Percentiles rank a stretch among this genome's conserved stretches.
Conservation (phyloP, 2,113 vertebrate species). For the Hemiprocne comata region DNA sequence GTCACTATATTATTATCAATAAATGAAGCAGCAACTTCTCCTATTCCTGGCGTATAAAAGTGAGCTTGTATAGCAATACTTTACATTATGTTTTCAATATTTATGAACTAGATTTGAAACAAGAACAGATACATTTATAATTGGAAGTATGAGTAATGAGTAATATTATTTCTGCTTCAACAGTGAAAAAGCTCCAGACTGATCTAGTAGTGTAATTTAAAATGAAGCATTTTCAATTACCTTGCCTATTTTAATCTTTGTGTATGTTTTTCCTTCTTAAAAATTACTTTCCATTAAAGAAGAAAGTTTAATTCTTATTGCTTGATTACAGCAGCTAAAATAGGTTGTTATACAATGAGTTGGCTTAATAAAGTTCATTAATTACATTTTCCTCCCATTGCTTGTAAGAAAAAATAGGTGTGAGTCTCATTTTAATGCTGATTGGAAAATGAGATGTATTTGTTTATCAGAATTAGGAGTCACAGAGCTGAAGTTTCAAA, state of each 20-base stretch:
- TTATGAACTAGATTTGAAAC: conserved; percentile 19
- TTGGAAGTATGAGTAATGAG: conserved; percentile 25
- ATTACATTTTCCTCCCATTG: neutral
- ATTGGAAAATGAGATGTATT: neutral
- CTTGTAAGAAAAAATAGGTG: neutral
- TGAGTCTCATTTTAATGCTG: neutral
- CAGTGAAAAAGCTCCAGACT: neutral
- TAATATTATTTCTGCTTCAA: conserved; percentile 25
- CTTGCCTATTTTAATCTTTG: conserved; percentile 1
- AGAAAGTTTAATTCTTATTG: neutral
- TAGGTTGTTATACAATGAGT: neutral
- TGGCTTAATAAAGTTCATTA: neutral
- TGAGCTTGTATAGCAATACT: neutral
- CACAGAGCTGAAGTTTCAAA: neutral
- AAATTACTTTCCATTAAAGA: neutral
- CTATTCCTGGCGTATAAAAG: neutral
- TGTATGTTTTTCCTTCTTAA: conserved; percentile 5
- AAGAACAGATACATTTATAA: conserved; percentile 8
- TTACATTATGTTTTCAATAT: conserved; percentile 24
- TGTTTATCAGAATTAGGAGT: neutral
- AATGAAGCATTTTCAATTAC: conserved; percentile 6
- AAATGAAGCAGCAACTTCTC: neutral
- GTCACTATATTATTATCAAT: conserved; percentile 23
- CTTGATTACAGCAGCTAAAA: conserved; percentile 24
- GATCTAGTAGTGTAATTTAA: conserved; percentile 39